Conservation (phyloP, 2,113 vertebrate species). For the Mus pahari region DNA sequence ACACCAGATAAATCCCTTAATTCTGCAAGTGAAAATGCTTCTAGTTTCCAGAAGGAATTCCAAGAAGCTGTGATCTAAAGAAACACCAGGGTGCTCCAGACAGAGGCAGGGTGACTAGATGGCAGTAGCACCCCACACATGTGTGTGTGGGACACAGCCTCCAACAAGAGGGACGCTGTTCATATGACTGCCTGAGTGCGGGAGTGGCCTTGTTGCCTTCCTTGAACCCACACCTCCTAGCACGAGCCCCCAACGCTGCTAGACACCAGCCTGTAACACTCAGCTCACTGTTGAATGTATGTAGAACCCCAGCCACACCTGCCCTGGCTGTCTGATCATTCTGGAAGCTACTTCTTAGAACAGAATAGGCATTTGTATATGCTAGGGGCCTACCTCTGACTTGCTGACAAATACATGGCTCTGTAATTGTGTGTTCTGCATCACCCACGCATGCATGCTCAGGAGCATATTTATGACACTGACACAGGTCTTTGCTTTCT, state of each 20-base stretch:
- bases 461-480: background rate
- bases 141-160: background rate
- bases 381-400: background rate
- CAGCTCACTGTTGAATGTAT: background rate
- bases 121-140: fast-evolving
- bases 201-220: too few relatives aligned
- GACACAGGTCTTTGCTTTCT: background rate
- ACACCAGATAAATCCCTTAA: background rate
- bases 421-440: background rate
- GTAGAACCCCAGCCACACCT: background rate
- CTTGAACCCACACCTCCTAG: background rate
- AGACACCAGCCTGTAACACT: background rate
- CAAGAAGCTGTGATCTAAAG: background rate
- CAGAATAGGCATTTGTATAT: background rate
- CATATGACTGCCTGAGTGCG: too few relatives aligned
- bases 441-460: too few relatives aligned
- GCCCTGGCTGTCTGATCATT: background rate
- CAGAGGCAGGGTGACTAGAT: too few relatives aligned
- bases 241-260: fast-evolving
- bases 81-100: background rate
- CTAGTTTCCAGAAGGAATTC: background rate
- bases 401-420: background rate
- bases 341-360: slow-evolving; percentile 43
- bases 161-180: background rate
- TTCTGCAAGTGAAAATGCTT: background rate